Conservation (phyloP, 2,888 invertebrate genomes). For the Helicoverpa assulta region DNA sequence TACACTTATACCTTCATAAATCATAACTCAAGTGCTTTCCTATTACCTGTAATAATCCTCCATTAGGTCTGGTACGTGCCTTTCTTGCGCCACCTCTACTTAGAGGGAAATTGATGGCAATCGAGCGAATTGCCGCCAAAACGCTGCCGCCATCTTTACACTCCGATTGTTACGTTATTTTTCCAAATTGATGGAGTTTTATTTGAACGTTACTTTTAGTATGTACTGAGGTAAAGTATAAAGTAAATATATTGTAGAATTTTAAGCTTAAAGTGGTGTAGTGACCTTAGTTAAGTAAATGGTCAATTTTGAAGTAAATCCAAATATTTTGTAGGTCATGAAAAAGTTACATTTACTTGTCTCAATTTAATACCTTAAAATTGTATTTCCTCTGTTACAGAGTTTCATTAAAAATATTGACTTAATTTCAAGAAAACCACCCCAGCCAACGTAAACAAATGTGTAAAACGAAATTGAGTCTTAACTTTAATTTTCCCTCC, state of each 20-base stretch:
- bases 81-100: conserved; percentile 50
- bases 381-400: no score
- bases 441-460: conserved; percentile 33
- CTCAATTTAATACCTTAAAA: no score
- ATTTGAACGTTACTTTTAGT: conserved; percentile 9
- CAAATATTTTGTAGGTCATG: no score
- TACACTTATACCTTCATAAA: conserved; percentile 39
- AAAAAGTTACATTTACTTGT: no score
- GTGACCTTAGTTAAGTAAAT: no score
- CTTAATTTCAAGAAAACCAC: conserved; percentile 27
- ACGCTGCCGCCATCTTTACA: conserved; percentile 46
- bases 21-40: conserved; percentile 56
- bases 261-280: no score
- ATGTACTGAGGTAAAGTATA: background rate
- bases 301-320: no score
- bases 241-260: no score
- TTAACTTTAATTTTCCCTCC: conserved; percentile 63
- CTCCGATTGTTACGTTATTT: conserved; percentile 44
- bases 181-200: conserved; percentile 46
- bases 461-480: conserved; percentile 52
- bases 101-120: conserved; percentile 58
- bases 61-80: conserved; percentile 60
- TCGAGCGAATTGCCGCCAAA: conserved; percentile 51
- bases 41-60: conserved; percentile 64
- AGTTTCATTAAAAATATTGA: conserved; percentile 1